These are phyloP conservation scores for Macrobrachium nipponense DNA, from an alignment of 1,140 invertebrate genomes.

Conservation along the genomic window DNA sequence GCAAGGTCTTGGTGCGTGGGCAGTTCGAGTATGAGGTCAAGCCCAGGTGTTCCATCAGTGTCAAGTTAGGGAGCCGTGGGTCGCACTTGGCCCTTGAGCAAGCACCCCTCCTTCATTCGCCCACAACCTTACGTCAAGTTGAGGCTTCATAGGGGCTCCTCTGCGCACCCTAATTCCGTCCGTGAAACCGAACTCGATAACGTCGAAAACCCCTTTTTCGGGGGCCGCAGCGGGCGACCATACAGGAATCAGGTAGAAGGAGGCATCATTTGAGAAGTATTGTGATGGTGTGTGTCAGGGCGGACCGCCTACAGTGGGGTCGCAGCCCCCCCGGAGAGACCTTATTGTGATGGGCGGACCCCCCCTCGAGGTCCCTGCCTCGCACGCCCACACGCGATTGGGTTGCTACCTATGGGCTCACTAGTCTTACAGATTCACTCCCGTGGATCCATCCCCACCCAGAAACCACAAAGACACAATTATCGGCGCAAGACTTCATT, in stretches of 20 bases:
- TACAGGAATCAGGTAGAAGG: constrained; percentile 57
- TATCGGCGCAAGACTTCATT: constrained; percentile 41
- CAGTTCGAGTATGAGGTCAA: constrained; percentile 42
- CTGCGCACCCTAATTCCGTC: background rate
- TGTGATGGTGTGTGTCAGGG: constrained; percentile 58
- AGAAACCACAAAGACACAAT: constrained; percentile 41
- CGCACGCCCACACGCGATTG: constrained; percentile 58
- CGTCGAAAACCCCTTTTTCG: constrained; percentile 9
- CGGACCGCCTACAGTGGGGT: constrained; percentile 52
- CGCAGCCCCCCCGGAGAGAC: constrained; percentile 51
- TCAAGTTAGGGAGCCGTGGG: constrained; percentile 50
- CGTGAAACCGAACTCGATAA: background rate
- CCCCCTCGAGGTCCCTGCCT: constrained; percentile 31
- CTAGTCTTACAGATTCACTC: constrained; percentile 1
- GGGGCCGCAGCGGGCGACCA: constrained; percentile 22
- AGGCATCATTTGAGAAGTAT: constrained; percentile 60
- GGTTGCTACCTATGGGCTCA: constrained; percentile 51
- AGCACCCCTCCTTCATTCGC: constrained; percentile 12
- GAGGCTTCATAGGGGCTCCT: constrained; percentile 19
- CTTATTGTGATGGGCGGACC: constrained; percentile 36
- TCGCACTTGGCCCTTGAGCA: constrained; percentile 42
- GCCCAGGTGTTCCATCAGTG: constrained; percentile 55
- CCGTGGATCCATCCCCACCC: constrained; percentile 39
- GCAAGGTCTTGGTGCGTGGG: background rate
- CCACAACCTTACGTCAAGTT: constrained; percentile 55